phyloP scores from a whole-genome alignment of 2,797 vertebrate species.

The Manis javanica region DNA sequence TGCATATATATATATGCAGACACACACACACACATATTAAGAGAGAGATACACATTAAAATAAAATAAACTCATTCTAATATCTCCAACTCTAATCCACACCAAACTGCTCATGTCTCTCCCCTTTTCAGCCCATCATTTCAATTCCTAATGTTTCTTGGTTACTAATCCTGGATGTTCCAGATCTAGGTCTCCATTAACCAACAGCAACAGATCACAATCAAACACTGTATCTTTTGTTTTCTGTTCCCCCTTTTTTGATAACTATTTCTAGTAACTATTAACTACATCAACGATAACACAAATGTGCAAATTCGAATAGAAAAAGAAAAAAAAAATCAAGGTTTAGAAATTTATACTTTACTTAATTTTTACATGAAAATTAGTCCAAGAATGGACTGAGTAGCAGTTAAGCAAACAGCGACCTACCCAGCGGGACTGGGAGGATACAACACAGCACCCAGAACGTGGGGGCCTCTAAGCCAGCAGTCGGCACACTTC shows the following conservation, averaged over 20 bases:
- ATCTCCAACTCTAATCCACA: not conserved
- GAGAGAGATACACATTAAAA: not conserved
- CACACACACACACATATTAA: not conserved
- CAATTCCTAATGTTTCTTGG: not conserved
- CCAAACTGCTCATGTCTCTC: not conserved
- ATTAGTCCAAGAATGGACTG: not conserved
- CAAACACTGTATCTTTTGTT: not conserved
- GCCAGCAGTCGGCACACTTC: too few species aligned
- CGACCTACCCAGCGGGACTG: rapidly evolving
- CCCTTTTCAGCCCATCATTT: not conserved
- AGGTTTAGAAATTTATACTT: not conserved
- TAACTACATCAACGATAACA: not conserved
- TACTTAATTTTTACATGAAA: not conserved
- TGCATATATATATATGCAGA: rapidly evolving
- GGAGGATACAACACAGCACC: not conserved
- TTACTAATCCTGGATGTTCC: not conserved
- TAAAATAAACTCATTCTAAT: not conserved
- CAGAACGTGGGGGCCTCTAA: not conserved
- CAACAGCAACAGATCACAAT: not conserved
- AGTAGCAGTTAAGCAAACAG: not conserved
- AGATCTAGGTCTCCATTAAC: not conserved
- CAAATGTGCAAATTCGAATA: not conserved
- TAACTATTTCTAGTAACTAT: not conserved
- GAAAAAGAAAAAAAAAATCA: not conserved
- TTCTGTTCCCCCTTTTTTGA: not conserved